Percentiles rank a stretch among this genome's conserved stretches.
These are phyloP conservation scores for Dermolepida albohirtum DNA, from an alignment of 2,888 invertebrate species.

Conservation along the genomic window DNA sequence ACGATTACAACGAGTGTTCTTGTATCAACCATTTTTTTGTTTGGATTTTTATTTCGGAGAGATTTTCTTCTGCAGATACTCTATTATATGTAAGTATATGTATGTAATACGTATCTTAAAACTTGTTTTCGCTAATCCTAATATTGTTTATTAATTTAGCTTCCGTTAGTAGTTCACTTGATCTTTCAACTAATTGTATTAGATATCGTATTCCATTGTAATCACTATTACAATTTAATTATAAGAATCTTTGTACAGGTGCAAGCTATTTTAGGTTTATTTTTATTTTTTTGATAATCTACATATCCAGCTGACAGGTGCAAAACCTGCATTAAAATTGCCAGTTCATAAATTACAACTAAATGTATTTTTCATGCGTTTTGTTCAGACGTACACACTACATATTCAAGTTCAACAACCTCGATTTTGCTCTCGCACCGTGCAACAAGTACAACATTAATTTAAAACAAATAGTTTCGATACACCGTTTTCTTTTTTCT, in stretches of 20 bases:
- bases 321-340: slow-evolving; percentile 21
- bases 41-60: too few species aligned
- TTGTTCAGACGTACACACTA: slow-evolving; percentile 2
- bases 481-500: slow-evolving; percentile 20
- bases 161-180: too few species aligned
- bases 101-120: too few species aligned
- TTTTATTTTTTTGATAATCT: slow-evolving; percentile 13
- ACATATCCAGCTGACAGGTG: slow-evolving; percentile 28
- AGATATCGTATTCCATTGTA: too few species aligned
- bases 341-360: slow-evolving; percentile 21
- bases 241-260: slow-evolving; percentile 3
- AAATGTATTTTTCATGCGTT: slow-evolving; percentile 4
- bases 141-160: too few species aligned
- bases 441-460: slow-evolving; percentile 29
- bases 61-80: too few species aligned
- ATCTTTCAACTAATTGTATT: too few species aligned
- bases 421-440: slow-evolving; percentile 33
- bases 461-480: slow-evolving; percentile 35
- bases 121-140: too few species aligned
- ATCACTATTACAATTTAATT: neutral
- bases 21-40: too few species aligned
- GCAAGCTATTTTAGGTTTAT: neutral
- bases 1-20: too few species aligned
- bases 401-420: slow-evolving; percentile 31
- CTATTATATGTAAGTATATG: too few species aligned